phyloP scores from a whole-genome alignment of 2,797 vertebrate species.

The Hozukius guyotensis region DNA sequence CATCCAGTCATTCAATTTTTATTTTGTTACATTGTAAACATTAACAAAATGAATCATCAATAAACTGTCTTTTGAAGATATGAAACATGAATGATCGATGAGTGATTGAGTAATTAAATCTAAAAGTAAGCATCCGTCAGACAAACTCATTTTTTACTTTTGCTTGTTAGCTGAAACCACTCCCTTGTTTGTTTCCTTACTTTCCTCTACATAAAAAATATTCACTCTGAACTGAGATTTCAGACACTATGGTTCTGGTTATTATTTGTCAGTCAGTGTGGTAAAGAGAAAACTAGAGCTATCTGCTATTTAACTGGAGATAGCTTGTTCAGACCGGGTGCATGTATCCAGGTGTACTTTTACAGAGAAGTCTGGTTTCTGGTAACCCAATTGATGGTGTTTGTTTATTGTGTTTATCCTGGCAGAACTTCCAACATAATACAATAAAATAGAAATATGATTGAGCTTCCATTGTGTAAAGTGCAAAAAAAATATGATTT shows the following conservation, averaged over 20 bases:
- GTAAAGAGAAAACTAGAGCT: background rate
- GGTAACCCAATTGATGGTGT: too few species aligned
- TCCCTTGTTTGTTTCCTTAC: background rate
- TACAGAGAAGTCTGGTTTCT: background rate
- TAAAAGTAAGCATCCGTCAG: background rate
- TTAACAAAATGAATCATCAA: background rate
- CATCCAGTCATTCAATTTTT: background rate
- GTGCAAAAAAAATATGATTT: background rate
- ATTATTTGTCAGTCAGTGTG: background rate
- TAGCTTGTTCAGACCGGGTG: background rate
- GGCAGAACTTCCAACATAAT: background rate
- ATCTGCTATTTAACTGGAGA: background rate
- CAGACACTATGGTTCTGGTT: background rate
- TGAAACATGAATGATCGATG: background rate
- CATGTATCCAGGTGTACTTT: too few species aligned
- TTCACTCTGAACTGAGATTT: background rate
- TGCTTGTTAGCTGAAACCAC: background rate
- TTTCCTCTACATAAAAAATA: background rate
- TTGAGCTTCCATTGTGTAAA: background rate
- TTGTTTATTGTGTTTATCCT: background rate
- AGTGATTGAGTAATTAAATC: background rate
- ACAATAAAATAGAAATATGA: background rate
- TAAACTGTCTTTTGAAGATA: background rate
- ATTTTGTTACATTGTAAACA: background rate
- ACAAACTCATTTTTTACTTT: background rate